A percentile compares a stretch with the other conserved stretches of the same genome.
These are phyloP conservation scores for Gadus chalcogrammus DNA, from an alignment of 2,113 vertebrate genomes.

Conservation along the genomic window DNA sequence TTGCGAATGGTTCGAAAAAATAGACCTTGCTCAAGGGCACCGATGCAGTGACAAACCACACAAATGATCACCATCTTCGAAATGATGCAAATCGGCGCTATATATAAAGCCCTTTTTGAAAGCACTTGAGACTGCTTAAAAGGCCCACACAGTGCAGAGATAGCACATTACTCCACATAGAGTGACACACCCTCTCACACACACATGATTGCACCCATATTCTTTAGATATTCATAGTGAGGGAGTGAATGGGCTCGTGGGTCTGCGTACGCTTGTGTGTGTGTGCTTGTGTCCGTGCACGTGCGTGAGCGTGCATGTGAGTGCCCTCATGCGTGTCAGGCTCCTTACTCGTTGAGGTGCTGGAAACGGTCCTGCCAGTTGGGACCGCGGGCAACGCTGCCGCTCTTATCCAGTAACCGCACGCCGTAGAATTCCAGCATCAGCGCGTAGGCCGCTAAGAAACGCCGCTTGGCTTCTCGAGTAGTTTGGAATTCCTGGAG, in stretches of 20 bases:
- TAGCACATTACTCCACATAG: too few relatives aligned
- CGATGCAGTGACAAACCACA: too few relatives aligned
- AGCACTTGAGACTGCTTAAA: too few relatives aligned
- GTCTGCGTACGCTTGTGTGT: background rate
- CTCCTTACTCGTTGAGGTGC: constrained; percentile 94
- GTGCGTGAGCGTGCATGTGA: constrained; percentile 9
- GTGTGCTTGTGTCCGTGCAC: background rate
- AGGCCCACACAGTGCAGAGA: too few relatives aligned
- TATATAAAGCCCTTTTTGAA: too few relatives aligned
- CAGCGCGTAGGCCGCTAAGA: constrained; percentile 89
- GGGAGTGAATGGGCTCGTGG: background rate
- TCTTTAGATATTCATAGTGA: background rate
- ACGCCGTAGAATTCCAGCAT: constrained; percentile 98
- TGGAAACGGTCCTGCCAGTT: constrained; percentile 96
- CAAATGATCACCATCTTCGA: too few relatives aligned
- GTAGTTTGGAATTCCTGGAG: constrained; percentile 95
- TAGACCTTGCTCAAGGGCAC: too few relatives aligned
- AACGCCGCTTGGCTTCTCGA: constrained; percentile 91
- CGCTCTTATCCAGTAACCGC: constrained; percentile 91
- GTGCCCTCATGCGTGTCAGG: too few relatives aligned
- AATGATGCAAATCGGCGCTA: too few relatives aligned
- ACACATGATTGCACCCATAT: too few relatives aligned
- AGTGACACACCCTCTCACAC: too few relatives aligned
- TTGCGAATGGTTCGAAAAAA: too few relatives aligned
- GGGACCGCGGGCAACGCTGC: constrained; percentile 83